A percentile compares a stretch with the other conserved stretches of the same genome.
These are phyloP conservation scores for Drosophila simulans DNA, from an alignment of 1,140 invertebrate genomes.

Conservation along the genomic window DNA sequence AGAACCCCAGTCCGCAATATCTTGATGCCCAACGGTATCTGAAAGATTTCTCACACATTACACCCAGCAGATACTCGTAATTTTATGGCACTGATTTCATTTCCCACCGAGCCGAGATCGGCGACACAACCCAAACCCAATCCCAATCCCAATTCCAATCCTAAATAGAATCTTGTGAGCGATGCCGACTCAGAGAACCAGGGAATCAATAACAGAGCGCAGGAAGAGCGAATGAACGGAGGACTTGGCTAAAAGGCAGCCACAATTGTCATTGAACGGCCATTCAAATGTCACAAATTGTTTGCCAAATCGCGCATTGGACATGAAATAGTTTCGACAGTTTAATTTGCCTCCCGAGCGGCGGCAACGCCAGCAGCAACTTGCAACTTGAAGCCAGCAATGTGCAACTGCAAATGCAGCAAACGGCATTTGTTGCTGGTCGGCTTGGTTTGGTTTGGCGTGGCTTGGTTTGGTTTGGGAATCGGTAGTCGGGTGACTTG, in stretches of 20 bases:
- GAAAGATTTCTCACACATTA: slow-evolving; percentile 43
- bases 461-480: slow-evolving; percentile 14
- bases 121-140: slow-evolving; percentile 28
- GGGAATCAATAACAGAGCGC: slow-evolving; percentile 46
- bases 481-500: slow-evolving; percentile 53
- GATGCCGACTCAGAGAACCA: slow-evolving; percentile 40
- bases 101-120: slow-evolving; percentile 45
- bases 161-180: slow-evolving; percentile 42
- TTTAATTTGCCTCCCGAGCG: slow-evolving; percentile 82
- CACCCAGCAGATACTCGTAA: slow-evolving; percentile 34
- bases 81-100: slow-evolving; percentile 47
- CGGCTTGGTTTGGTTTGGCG: slow-evolving; percentile 44
- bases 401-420: slow-evolving; percentile 31
- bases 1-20: neutral
- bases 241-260: slow-evolving; percentile 59
- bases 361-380: slow-evolving; percentile 47
- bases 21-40: slow-evolving; percentile 27
- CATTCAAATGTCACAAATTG: slow-evolving; percentile 85
- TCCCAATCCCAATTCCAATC: slow-evolving; percentile 17
- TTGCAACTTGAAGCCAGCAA: slow-evolving; percentile 27
- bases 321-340: slow-evolving; percentile 84
- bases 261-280: slow-evolving; percentile 79
- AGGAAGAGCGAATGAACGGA: slow-evolving; percentile 16
- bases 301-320: slow-evolving; percentile 84
- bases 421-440: slow-evolving; percentile 57